phyloP scores from a whole-genome alignment of 92 coral and sea anemone genomes.

The Palythoa grandiflora region DNA sequence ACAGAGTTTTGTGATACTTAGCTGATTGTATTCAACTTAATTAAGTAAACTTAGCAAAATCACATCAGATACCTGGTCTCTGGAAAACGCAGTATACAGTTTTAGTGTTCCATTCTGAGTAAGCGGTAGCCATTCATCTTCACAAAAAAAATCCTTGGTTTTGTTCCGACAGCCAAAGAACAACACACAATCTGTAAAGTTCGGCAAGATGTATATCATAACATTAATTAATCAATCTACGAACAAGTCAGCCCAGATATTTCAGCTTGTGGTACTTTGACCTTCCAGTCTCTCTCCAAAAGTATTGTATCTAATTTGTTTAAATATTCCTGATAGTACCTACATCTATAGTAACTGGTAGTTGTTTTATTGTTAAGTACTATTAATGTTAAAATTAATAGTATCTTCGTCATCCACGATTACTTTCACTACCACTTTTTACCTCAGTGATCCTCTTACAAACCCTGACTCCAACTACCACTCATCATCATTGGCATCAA shows the following conservation, averaged over 20 bases:
- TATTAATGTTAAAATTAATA: too few species aligned
- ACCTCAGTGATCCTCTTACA: too few species aligned
- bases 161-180: conserved; percentile 94
- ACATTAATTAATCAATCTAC: too few species aligned
- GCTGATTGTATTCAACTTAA: neutral
- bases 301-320: too few species aligned
- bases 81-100: conserved; percentile 91
- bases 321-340: too few species aligned
- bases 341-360: too few species aligned
- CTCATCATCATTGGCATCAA: neutral
- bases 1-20: neutral
- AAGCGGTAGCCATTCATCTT: conserved; percentile 84
- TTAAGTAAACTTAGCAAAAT: too few species aligned
- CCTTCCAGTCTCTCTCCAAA: too few species aligned
- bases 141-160: conserved; percentile 86
- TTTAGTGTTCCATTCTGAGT: conserved; percentile 57
- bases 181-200: conserved; percentile 71
- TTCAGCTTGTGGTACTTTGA: too few species aligned
- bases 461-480: too few species aligned
- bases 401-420: neutral
- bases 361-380: too few species aligned
- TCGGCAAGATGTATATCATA: neutral
- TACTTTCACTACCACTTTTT: neutral
- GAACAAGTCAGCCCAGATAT: too few species aligned
- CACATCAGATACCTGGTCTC: conserved; percentile 86